Base-by-base conservation (phyloP, 2,888 invertebrate species). In the Lasioglossum villosulum region DNA sequence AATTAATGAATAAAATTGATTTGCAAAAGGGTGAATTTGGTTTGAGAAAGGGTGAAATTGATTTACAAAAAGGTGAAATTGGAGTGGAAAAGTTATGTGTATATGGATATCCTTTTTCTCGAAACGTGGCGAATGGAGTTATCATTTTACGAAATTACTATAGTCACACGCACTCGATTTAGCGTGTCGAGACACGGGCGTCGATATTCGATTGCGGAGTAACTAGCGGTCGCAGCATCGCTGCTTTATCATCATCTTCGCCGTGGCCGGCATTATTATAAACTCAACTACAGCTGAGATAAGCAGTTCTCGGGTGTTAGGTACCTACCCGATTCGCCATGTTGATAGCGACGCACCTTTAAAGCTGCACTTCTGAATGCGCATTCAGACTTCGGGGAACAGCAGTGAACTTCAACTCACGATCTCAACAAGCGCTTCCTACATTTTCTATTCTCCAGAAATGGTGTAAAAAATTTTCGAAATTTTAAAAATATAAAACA, bases 221-320 rank as follows among this genome's bases (percentile, higher is more conserved):
- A 86, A 86, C 79, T 73, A 80, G 59, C 73, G 71, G 73, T 63
- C 73, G 70, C 73, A 78, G 80, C 84, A 59, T 79, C 80, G 75
- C 71, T 78, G 85, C 87, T 73, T 83, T 85, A 85, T 87, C 87
- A 48, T 86, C 86, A 70, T 89, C 87, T 80, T 39, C 48, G 52
- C 63, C 23, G 71, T 66, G 78, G 75, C 45, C 84, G 80, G 76
- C 63, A 78, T 80, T 85, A 85, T 87, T 85, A 78, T 63, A 87
- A 80, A 79, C 80, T 74, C 83, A 83, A 85, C 80, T 66, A 56
- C 74, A 48, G 3, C 23, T 45, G 59, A 78, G 86, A 89, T 83
- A 85, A 83, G 80, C 72, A 34, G 42, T 71, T n/a, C 68, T 45
- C 30, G 72, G 79, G 73, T 71, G 78, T 72, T 74, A 71, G 56